Percentiles rank a stretch among this genome's conserved stretches.
These are phyloP conservation scores for Tenodera sinensis DNA, from an alignment of 2,888 invertebrate species.

Conservation along the genomic window DNA sequence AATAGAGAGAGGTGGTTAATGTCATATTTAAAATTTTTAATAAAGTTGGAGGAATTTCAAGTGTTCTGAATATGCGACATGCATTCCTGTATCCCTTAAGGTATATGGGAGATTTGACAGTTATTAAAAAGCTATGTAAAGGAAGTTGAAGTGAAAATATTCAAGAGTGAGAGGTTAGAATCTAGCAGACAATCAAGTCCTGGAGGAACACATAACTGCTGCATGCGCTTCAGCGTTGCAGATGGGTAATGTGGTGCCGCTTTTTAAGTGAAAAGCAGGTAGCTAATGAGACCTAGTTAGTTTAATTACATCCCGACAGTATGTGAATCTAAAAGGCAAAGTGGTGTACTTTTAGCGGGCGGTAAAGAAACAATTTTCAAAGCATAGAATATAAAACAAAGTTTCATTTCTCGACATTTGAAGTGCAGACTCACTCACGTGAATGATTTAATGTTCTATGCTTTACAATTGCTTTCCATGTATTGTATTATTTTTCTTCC, in stretches of 20 bases:
- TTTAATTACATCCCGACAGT: background rate
- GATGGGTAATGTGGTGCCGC: background rate
- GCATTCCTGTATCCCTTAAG: no score
- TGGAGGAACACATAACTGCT: background rate
- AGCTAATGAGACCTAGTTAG: background rate
- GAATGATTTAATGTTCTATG: background rate
- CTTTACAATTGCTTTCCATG: background rate
- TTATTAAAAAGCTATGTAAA: no score
- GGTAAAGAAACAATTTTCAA: background rate
- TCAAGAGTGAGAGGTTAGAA: no score
- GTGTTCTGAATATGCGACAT: no score
- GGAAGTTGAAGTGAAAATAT: no score
- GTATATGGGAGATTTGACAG: no score
- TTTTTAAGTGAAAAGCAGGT: background rate
- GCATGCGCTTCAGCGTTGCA: background rate
- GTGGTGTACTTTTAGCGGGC: background rate
- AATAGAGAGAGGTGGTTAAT: no score
- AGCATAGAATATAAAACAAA: background rate
- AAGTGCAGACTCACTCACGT: slow-evolving; percentile 10
- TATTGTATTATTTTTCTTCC: background rate
- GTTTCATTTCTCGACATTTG: slow-evolving; percentile 26
- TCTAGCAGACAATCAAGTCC: no score
- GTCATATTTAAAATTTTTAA: no score
- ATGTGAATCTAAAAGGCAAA: background rate
- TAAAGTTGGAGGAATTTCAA: no score